Evolutionary conservation across 2,888 invertebrate genomes (phyloP).

Genomic region (Hypsopygia costalis): DNA sequence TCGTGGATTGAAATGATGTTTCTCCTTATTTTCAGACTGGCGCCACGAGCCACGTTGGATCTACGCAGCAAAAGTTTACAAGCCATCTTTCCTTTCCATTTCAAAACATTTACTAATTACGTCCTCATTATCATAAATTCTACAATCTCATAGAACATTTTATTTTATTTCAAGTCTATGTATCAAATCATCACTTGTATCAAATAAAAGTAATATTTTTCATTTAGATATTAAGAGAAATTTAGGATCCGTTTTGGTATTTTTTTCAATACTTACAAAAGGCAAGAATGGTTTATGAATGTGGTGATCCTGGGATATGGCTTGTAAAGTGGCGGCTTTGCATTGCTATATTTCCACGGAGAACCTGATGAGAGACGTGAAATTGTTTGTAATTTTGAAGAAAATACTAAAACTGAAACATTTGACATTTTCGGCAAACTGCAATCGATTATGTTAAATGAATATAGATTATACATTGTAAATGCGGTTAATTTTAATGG

Average conservation of each 20-base stretch:
- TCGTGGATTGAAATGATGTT: not conserved
- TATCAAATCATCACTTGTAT: no score
- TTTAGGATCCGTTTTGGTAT: conserved; percentile 19
- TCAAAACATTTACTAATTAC: not conserved
- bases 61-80: not conserved
- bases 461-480: no score
- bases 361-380: conserved; percentile 21
- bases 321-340: conserved; percentile 65
- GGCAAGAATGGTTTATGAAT: conserved; percentile 15
- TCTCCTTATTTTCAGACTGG: not conserved
- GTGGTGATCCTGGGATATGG: conserved; percentile 35
- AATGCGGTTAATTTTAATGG: not conserved
- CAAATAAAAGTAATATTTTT: no score
- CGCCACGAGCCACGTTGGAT: not conserved
- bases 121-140: no score
- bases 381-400: conserved; percentile 23
- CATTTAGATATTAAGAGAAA: no score
- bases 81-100: not conserved
- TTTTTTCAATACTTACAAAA: conserved; percentile 24
- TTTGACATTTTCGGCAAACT: conserved; percentile 2
- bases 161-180: no score
- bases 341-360: conserved; percentile 34
- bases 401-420: conserved; percentile 21
- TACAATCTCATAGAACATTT: no score
- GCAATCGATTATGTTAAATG: conserved; percentile 1